phyloP scores from a whole-genome alignment of 1,140 invertebrate species.

The Drosophila yakuba region DNA sequence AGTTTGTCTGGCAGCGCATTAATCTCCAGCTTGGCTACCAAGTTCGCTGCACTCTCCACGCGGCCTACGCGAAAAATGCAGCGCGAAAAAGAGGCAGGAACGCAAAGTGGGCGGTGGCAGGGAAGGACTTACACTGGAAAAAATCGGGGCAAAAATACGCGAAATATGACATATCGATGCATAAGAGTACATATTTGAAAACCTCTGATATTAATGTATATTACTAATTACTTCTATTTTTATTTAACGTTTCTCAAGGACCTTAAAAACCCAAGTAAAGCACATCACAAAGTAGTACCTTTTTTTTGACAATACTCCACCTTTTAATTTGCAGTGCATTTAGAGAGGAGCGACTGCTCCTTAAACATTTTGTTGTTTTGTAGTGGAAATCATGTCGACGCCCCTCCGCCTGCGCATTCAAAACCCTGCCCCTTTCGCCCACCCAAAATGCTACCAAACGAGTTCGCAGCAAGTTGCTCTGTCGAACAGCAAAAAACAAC shows the following conservation, averaged over 20 bases:
- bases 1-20: slow-evolving; percentile 52
- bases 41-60: slow-evolving; percentile 72
- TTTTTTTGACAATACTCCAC: not conserved
- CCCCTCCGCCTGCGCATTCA: slow-evolving; percentile 47
- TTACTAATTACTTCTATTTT: too few relatives aligned
- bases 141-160: not conserved
- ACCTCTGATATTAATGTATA: too few relatives aligned
- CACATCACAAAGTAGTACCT: not conserved
- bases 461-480: slow-evolving; percentile 72
- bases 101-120: not conserved
- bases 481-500: slow-evolving; percentile 23
- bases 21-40: slow-evolving; percentile 71
- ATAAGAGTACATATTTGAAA: too few relatives aligned
- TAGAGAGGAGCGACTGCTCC: slow-evolving; percentile 60
- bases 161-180: too few relatives aligned
- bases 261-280: not conserved
- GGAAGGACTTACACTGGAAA: not conserved
- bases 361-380: slow-evolving; percentile 70
- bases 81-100: slow-evolving; percentile 75
- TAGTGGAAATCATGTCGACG: slow-evolving; percentile 79
- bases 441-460: slow-evolving; percentile 76
- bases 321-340: slow-evolving; percentile 9
- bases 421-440: slow-evolving; percentile 10
- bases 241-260: too few relatives aligned
- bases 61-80: slow-evolving; percentile 79